Evolutionary conservation across 1,140 invertebrate species (phyloP), one percentile per base, ranked within the genome.

Genomic region (Aethina tumida): DNA sequence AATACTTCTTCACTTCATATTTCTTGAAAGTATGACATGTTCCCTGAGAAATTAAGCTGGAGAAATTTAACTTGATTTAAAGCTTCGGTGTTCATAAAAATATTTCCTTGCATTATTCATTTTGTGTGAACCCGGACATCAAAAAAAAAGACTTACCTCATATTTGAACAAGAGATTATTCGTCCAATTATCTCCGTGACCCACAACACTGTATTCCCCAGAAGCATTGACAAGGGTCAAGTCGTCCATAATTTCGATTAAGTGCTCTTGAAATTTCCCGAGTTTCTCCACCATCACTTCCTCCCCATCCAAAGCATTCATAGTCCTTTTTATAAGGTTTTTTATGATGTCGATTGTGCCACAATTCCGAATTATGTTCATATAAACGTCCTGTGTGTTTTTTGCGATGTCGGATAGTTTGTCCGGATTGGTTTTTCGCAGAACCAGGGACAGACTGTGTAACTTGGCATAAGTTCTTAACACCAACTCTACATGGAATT

Each of bases 141-240:
- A 39, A 9, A 15, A 5, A 17, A 43, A 26, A 6, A 26, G 26
- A 45, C 22, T 42, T 42, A 56, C 58, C 35, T 61, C 43, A 45
- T 71, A 71, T 56, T 66, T 66, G 49, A 69, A 71, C 56, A 71
- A 59, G 40, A 71, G 67, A 42, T 71, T 71, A 41, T 70, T 71
- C 3, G 63, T 60, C 68, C 68, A 71, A 9, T 67, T 66, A 45
- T 71, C 69, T 6, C 69, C 69, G 41, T 71, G 69, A 31, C 60
- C 58, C 5, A 70, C 47, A 0, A 68, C 66, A 16, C 50, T 38
- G 35, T 35, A 28, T 9, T 43, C 30, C 5, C 14, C 8, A 4
- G 27, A 22, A 9, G 31, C 8, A 4, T 19, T 18, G 15, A 33
- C 9, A 5, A 31, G 32, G 20, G 7, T 24, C 12, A 37, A 52